These are phyloP conservation scores for Acromyrmex charruanus DNA, from an alignment of 1,140 invertebrate genomes.

Conservation along the genomic window DNA sequence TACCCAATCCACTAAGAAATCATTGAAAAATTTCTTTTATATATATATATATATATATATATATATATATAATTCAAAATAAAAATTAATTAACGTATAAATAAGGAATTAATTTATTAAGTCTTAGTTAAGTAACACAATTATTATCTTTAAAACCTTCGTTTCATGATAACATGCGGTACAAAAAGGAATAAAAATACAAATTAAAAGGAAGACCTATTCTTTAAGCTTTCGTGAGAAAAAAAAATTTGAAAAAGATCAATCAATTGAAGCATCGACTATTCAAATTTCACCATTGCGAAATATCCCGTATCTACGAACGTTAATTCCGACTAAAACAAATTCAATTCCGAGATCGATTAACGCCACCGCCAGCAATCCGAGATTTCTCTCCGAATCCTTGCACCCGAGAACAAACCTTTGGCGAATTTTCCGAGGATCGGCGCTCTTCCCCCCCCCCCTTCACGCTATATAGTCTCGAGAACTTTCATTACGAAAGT, in stretches of 20 bases:
- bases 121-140: neutral
- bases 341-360: slow-evolving; percentile 57
- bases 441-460: neutral
- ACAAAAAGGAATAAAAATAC: neutral
- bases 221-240: neutral
- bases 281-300: neutral
- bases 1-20: neutral
- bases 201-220: neutral
- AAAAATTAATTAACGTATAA: neutral
- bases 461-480: neutral
- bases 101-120: neutral
- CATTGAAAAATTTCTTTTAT: neutral
- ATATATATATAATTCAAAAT: too few relatives aligned
- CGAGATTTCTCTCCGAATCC: slow-evolving; percentile 51
- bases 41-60: neutral
- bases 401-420: slow-evolving; percentile 48
- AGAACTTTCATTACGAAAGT: slow-evolving; percentile 77
- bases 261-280: neutral
- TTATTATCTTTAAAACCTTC: neutral
- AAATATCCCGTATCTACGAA: neutral
- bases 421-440: slow-evolving; percentile 47
- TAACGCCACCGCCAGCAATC: slow-evolving; percentile 32
- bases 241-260: neutral
- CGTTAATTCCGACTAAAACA: slow-evolving; percentile 16
- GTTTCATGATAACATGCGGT: neutral